Conservation (phyloP, 2,888 invertebrate species). For the Chirona hameri region DNA sequence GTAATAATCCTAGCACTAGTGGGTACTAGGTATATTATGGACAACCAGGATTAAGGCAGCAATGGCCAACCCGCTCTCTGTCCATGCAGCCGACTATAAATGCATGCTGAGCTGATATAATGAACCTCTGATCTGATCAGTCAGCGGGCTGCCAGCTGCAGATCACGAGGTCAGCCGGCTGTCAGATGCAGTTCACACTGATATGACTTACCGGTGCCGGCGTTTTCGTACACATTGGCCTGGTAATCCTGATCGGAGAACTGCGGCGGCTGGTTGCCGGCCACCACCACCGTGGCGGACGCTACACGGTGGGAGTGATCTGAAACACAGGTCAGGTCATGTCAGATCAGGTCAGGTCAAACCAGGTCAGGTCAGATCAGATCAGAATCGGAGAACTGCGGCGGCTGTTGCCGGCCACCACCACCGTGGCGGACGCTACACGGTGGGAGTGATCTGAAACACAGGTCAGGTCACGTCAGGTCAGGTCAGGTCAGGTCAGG, state of each 20-base stretch:
- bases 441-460: conserved; percentile 4
- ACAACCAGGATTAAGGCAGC: too few relatives aligned
- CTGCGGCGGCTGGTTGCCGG: conserved; percentile 3
- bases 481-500: not conserved
- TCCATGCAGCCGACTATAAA: too few relatives aligned
- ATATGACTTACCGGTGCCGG: not conserved
- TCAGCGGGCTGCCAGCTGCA: too few relatives aligned
- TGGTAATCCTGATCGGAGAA: not conserved
- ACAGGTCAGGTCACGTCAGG: not conserved
- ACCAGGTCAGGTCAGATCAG: not conserved
- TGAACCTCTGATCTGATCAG: too few relatives aligned
- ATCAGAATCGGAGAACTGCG: not conserved
- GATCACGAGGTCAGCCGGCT: too few relatives aligned
- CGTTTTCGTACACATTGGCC: conserved; percentile 12
- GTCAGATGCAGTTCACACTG: not conserved
- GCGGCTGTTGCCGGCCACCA: conserved; percentile 1
- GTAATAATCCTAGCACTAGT: too few relatives aligned
- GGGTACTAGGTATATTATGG: too few relatives aligned
- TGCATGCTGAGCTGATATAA: too few relatives aligned
- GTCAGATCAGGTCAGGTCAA: too few relatives aligned
- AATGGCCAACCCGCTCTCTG: too few relatives aligned
- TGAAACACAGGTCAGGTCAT: not conserved
- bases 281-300: not conserved
- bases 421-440: not conserved
- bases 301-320: not conserved